Percentiles rank a stretch among this genome's conserved stretches.
phyloP scores from a whole-genome alignment of 2,797 vertebrate species.

The Vipera latastei region DNA sequence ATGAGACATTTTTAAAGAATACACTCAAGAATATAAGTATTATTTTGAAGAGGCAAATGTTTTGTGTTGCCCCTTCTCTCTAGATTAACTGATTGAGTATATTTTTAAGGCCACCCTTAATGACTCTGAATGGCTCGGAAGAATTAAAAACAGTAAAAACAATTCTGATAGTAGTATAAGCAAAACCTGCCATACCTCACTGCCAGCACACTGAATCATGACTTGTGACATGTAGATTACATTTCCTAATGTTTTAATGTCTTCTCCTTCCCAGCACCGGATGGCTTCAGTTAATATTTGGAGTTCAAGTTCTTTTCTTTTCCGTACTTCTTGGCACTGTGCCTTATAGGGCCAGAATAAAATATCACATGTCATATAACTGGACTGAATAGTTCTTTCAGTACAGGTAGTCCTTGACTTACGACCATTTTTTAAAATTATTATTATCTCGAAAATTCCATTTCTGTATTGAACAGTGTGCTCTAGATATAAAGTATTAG shows the following conservation, averaged over 20 bases:
- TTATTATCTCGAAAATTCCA: too few species aligned
- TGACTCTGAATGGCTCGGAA: neutral
- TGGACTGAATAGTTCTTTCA: neutral
- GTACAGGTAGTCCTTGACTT: neutral
- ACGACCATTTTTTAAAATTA: neutral
- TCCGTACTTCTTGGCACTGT: constrained; percentile 96
- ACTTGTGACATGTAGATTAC: constrained; percentile 97
- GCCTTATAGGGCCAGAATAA: constrained; percentile 74
- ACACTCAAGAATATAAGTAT: neutral
- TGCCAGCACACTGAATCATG: constrained; percentile 87
- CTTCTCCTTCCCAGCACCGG: constrained; percentile 95
- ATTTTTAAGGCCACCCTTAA: neutral
- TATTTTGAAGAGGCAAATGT: neutral
- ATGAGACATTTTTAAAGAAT: neutral
- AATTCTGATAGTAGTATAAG: neutral
- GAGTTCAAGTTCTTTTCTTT: constrained; percentile 94
- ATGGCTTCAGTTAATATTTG: constrained; percentile 96
- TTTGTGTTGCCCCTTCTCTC: neutral
- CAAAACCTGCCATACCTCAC: constrained; percentile 79
- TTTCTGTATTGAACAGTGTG: too few species aligned
- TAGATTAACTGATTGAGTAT: neutral
- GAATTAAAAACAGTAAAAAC: neutral
- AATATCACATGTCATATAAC: neutral
- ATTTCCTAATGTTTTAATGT: constrained; percentile 89
- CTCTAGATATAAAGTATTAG: too few species aligned